Conservation (phyloP, 1,140 invertebrate genomes). For the Nasonia giraulti region DNA sequence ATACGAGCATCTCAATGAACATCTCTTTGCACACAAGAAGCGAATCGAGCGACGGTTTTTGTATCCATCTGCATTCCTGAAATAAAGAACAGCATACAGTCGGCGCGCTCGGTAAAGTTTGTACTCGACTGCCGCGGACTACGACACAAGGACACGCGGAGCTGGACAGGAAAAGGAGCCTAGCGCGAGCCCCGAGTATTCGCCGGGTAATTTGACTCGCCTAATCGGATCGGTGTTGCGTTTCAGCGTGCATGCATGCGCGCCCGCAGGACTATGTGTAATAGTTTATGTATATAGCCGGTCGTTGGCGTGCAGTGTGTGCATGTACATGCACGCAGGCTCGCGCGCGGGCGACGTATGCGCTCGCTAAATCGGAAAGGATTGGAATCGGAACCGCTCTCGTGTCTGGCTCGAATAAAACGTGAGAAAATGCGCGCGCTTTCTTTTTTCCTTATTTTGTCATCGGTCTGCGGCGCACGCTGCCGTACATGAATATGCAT, state of each 20-base stretch:
- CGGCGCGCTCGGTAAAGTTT: background rate
- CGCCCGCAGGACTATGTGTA: background rate
- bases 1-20: background rate
- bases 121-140: background rate
- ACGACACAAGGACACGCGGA: conserved; percentile 1
- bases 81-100: background rate
- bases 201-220: conserved; percentile 65
- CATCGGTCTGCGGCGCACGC: background rate
- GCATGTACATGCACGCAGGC: conserved; percentile 4
- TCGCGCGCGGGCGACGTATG: conserved; percentile 37
- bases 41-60: background rate
- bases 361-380: conserved; percentile 33
- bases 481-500: conserved; percentile 15
- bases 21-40: background rate
- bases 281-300: background rate
- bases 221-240: conserved; percentile 70
- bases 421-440: background rate
- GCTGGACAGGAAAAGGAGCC: conserved; percentile 41
- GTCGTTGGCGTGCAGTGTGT: background rate
- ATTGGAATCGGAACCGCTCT: no score
- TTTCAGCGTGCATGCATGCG: conserved; percentile 52
- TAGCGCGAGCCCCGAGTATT: conserved; percentile 47
- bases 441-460: conserved; percentile 21
- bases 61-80: background rate
- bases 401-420: background rate